A percentile compares a stretch with the other conserved stretches of the same genome.
Conservation (phyloP, 2,888 invertebrate species). For the Phalera bucephala region DNA sequence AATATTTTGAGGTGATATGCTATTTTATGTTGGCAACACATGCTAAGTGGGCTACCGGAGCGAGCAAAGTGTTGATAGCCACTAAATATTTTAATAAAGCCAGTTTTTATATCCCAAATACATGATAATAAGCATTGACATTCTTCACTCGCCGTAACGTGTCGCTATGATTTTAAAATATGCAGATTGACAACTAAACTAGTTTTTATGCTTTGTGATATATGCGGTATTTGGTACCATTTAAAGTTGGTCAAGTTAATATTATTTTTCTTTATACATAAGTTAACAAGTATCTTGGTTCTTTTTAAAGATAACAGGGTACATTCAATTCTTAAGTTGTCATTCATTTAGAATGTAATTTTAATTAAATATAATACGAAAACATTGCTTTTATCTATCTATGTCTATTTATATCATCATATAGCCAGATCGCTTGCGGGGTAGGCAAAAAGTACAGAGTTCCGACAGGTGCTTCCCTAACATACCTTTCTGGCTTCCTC, state of each 20-base stretch:
- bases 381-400: no score
- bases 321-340: no score
- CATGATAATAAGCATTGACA: slow-evolving; percentile 10
- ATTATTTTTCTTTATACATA: not conserved
- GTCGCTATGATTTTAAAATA: not conserved
- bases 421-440: no score
- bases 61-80: slow-evolving; percentile 30
- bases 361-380: no score
- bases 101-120: slow-evolving; percentile 18
- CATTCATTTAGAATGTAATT: no score
- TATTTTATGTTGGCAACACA: slow-evolving; percentile 18
- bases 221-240: slow-evolving; percentile 1
- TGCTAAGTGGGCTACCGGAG: slow-evolving; percentile 44
- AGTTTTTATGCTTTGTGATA: not conserved
- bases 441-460: no score
- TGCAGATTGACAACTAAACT: not conserved
- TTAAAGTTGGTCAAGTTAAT: not conserved
- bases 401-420: no score
- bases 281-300: no score
- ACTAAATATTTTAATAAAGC: slow-evolving; percentile 30
- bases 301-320: no score
- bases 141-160: not conserved
- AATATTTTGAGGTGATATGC: no score
- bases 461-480: no score
- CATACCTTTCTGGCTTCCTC: no score